Evolutionary conservation across 2,113 vertebrate genomes (phyloP).

Genomic region (Apaloderma vittatum): DNA sequence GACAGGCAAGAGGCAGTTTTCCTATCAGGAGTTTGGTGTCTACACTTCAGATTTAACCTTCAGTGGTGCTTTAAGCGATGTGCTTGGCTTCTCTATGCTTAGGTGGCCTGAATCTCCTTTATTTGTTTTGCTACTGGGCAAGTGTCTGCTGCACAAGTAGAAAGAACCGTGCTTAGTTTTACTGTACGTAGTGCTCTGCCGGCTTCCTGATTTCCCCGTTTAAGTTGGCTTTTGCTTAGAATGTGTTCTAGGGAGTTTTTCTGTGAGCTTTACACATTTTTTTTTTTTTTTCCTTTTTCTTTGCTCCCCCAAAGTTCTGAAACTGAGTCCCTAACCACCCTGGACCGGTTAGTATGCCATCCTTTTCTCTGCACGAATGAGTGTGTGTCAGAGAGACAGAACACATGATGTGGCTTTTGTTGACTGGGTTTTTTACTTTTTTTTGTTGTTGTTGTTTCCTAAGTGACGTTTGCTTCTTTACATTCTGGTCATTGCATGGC

Average conservation of each 20-base stretch:
- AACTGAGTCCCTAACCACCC: slow-evolving; percentile 99
- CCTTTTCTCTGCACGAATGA: slow-evolving; percentile 90
- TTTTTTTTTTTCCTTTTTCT: slow-evolving; percentile 84
- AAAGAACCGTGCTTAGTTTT: slow-evolving; percentile 29
- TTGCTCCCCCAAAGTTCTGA: slow-evolving; percentile 99
- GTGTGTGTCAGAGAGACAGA: slow-evolving; percentile 79
- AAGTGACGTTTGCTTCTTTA: slow-evolving; percentile 75
- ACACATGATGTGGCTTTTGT: slow-evolving; percentile 71
- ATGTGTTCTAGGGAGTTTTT: slow-evolving; percentile 81
- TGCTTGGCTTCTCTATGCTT: slow-evolving; percentile 70
- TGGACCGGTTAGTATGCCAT: slow-evolving; percentile 99
- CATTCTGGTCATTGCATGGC: slow-evolving; percentile 80
- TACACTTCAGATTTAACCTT: background rate
- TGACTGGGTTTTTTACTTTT: slow-evolving; percentile 14
- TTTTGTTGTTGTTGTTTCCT: slow-evolving; percentile 34
- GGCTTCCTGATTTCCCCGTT: slow-evolving; percentile 20
- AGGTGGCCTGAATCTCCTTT: slow-evolving; percentile 44
- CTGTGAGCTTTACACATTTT: slow-evolving; percentile 83
- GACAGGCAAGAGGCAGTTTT: slow-evolving; percentile 9
- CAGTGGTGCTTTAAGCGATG: slow-evolving; percentile 36
- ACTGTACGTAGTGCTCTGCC: background rate
- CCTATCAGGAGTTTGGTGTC: background rate
- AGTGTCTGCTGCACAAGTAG: background rate
- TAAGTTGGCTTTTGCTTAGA: slow-evolving; percentile 78
- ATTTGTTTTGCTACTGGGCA: background rate